Conservation (phyloP, 2,888 invertebrate species). For the Oconnorella tubifera region DNA sequence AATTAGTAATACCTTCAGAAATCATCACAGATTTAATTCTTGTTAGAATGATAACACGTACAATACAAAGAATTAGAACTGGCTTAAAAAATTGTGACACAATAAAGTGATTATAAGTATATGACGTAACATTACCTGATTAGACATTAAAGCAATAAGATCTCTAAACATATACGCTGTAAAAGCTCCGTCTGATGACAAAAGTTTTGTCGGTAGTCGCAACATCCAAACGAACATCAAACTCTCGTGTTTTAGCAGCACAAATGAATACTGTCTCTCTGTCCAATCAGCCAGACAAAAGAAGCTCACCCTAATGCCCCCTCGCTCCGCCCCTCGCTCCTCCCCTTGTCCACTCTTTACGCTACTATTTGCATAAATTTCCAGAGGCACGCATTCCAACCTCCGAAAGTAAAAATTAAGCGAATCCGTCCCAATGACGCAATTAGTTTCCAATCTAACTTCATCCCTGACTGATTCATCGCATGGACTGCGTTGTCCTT, state of each 20-base stretch:
- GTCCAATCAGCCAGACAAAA: slow-evolving; percentile 13
- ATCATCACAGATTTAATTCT: no score
- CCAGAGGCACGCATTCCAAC: neutral
- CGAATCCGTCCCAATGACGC: neutral
- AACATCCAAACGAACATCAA: slow-evolving; percentile 6
- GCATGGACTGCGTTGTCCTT: neutral
- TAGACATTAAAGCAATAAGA: slow-evolving; percentile 21
- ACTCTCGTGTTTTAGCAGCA: neutral
- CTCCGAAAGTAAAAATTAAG: neutral
- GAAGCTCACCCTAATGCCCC: neutral
- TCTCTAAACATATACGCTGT: slow-evolving; percentile 29
- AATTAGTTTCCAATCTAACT: neutral
- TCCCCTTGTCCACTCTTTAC: neutral
- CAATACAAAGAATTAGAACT: no score
- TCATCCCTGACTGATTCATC: neutral
- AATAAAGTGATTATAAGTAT: no score
- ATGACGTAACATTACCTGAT: no score
- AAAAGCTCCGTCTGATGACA: slow-evolving; percentile 19
- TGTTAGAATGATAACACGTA: no score
- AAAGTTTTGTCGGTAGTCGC: slow-evolving; percentile 7
- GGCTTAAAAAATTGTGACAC: no score
- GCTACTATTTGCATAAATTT: neutral
- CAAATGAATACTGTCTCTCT: slow-evolving; percentile 9
- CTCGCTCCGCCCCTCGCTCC: neutral
- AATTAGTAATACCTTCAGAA: no score